These are phyloP conservation scores for Epinephelus malabaricus DNA, from an alignment of 2,797 vertebrate species.

Conservation along the genomic window DNA sequence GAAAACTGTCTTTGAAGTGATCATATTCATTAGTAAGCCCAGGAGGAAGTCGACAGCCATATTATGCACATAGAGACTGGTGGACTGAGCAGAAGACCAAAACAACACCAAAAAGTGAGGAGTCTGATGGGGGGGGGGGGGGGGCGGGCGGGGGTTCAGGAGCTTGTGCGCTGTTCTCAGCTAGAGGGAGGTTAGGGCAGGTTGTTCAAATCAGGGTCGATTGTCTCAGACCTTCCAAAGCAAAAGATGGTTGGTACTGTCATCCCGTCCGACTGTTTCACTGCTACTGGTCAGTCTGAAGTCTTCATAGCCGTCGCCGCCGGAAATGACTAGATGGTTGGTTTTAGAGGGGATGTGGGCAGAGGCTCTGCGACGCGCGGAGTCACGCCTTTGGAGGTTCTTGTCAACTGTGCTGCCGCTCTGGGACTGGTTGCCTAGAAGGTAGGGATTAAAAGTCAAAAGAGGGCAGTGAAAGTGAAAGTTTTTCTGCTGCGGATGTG, in stretches of 20 bases:
- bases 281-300: constrained; percentile 96
- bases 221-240: constrained; percentile 94
- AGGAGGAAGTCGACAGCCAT: constrained; percentile 57
- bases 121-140: constrained; percentile 17
- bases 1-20: constrained; percentile 54
- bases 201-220: neutral
- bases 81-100: constrained; percentile 69
- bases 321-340: constrained; percentile 95
- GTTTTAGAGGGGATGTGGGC: constrained; percentile 86
- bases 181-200: constrained; percentile 3
- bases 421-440: constrained; percentile 79
- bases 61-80: constrained; percentile 79
- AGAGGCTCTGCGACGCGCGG: constrained; percentile 86
- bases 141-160: neutral
- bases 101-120: constrained; percentile 55
- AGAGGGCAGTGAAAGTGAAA: neutral
- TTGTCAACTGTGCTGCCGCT: constrained; percentile 81
- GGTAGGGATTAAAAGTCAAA: neutral
- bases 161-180: constrained; percentile 48
- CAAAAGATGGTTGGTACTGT: constrained; percentile 98
- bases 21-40: constrained; percentile 56
- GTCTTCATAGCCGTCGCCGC: constrained; percentile 97
- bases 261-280: constrained; percentile 95
- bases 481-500: neutral
- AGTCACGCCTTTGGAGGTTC: constrained; percentile 88